A percentile compares a stretch with the other conserved stretches of the same genome.
These are phyloP conservation scores for Gambusia holbrooki DNA, from an alignment of 2,113 vertebrate genomes.

Conservation along the genomic window DNA sequence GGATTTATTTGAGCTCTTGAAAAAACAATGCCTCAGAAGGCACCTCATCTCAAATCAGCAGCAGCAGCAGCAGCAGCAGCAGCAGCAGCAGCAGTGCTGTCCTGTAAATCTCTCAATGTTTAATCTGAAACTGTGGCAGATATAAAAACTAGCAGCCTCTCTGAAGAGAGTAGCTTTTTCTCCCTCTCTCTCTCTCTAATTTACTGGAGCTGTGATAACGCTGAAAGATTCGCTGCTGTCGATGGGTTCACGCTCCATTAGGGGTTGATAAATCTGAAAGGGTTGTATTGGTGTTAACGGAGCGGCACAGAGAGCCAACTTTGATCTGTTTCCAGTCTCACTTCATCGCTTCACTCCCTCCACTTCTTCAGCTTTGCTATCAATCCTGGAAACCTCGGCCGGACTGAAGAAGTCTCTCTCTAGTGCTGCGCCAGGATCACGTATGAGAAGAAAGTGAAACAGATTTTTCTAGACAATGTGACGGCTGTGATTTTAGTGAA, in stretches of 20 bases:
- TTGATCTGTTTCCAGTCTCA: constrained; percentile 54
- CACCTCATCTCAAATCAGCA: constrained; percentile 21
- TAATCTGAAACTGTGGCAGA: constrained; percentile 10
- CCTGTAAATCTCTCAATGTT: constrained; percentile 33
- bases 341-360: constrained; percentile 36
- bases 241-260: constrained; percentile 58
- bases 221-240: constrained; percentile 30
- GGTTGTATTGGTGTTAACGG: constrained; percentile 25
- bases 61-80: too few relatives aligned
- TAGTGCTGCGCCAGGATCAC: neutral
- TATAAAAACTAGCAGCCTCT: neutral
- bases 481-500: neutral
- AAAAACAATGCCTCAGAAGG: constrained; percentile 9
- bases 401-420: constrained; percentile 2
- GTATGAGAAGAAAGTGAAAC: neutral
- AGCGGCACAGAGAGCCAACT: constrained; percentile 18
- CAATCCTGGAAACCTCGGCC: constrained; percentile 27
- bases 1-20: constrained; percentile 11
- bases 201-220: constrained; percentile 42
- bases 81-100: neutral
- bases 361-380: constrained; percentile 41
- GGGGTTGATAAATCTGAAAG: constrained; percentile 57
- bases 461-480: neutral
- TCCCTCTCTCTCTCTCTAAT: constrained; percentile 36
- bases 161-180: constrained; percentile 9